phyloP scores from a whole-genome alignment of 2,888 invertebrate species.

The Rotaria sp. region DNA sequence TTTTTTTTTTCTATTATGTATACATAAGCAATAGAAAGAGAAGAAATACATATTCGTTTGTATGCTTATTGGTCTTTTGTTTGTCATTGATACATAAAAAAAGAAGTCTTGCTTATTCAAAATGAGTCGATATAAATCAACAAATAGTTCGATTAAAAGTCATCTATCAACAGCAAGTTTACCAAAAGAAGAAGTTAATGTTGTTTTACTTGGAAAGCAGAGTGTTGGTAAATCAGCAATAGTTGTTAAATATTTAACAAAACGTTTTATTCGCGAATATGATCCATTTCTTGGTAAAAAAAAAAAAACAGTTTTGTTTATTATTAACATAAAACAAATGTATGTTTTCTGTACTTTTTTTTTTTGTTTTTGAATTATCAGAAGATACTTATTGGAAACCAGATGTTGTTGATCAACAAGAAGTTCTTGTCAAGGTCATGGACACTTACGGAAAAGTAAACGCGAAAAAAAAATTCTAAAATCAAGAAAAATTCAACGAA shows the following conservation, averaged over 20 bases:
- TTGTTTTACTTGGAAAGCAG: constrained; percentile 65
- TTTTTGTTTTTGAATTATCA: constrained; percentile 43
- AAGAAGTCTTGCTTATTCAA: not conserved
- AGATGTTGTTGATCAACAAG: constrained; percentile 54
- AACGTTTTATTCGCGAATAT: constrained; percentile 78
- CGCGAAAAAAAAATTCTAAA: not conserved
- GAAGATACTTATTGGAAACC: constrained; percentile 57
- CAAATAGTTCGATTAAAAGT: constrained; percentile 20
- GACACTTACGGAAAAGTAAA: constrained; percentile 57
- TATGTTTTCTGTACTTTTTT: not conserved
- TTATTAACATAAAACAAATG: not conserved
- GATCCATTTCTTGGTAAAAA: constrained; percentile 65
- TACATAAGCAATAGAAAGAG: not conserved
- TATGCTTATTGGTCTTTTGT: not conserved
- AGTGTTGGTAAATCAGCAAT: constrained; percentile 77
- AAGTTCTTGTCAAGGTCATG: constrained; percentile 55
- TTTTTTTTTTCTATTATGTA: not conserved
- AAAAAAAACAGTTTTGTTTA: not conserved
- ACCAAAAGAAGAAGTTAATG: constrained; percentile 43
- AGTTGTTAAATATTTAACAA: constrained; percentile 75
- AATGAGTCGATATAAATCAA: constrained; percentile 19
- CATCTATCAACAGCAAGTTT: not conserved
- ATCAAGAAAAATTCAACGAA: not conserved
- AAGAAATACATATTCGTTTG: not conserved
- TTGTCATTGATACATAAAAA: not conserved